A percentile compares a stretch with the other conserved stretches of the same genome.
phyloP scores from a whole-genome alignment of 2,113 vertebrate genomes.

The Elachura formosa region DNA sequence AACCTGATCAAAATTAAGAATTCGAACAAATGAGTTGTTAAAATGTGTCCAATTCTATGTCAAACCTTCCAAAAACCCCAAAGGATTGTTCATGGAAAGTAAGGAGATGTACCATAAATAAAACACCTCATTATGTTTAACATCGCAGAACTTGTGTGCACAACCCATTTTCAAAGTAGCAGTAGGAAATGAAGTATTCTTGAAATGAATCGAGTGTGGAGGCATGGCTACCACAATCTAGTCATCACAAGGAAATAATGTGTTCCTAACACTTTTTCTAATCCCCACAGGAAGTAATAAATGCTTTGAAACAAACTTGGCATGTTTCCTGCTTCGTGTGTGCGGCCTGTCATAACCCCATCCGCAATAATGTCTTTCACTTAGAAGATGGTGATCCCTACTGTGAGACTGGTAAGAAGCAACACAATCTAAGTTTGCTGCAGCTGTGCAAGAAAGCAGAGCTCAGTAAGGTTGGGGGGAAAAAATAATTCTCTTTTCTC shows the following conservation, averaged over 20 bases:
- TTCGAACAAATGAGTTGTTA: not conserved
- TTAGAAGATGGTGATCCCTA: slow-evolving; percentile 96
- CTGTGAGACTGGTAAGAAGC: slow-evolving; percentile 89
- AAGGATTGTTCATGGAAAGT: not conserved
- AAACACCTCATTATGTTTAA: not conserved
- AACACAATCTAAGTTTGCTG: not conserved
- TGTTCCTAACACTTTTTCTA: slow-evolving; percentile 38
- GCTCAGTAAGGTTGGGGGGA: not conserved
- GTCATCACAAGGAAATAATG: slow-evolving; percentile 19
- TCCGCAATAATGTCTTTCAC: slow-evolving; percentile 93
- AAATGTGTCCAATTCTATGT: not conserved
- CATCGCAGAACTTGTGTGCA: not conserved
- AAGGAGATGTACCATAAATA: not conserved
- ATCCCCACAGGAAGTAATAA: slow-evolving; percentile 89
- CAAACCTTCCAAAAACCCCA: not conserved
- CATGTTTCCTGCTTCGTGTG: slow-evolving; percentile 95
- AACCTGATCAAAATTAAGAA: not conserved
- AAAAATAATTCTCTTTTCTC: not conserved
- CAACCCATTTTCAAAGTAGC: not conserved
- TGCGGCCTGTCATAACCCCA: slow-evolving; percentile 89
- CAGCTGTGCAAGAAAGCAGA: not conserved
- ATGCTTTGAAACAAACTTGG: slow-evolving; percentile 97
- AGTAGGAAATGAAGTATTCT: not conserved
- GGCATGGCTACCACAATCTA: not conserved
- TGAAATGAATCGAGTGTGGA: not conserved